Base-by-base conservation (phyloP, 2,797 vertebrate genomes). In the Oreonectes daqikongensis region DNA sequence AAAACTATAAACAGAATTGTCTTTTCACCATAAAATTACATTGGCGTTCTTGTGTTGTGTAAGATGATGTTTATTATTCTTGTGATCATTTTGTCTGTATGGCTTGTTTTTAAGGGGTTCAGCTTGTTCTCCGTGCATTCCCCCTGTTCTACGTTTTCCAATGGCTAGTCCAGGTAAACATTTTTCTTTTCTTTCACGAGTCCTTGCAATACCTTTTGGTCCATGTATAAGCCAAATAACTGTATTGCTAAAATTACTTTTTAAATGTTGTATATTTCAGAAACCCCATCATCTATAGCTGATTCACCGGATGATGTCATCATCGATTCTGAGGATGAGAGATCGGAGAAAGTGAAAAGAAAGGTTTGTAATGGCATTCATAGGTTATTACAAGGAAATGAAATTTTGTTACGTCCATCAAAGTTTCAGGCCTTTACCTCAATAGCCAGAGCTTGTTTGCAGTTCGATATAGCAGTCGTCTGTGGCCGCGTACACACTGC, bases 321-420 rank as follows among this genome's bases (percentile, higher is more conserved):
- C 0, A 86, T 87, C 0, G 93, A 94, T 84, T 94, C 93, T 24
- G 93, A 94, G 72, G 93, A 94, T 8, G 93, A 94, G 65, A 89
- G 72, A 0, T 84, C 86, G 0, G 91, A 91, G 81, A 91, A 89
- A 81, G 91, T 93, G 40, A 94, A 91, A 86, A 83, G 69, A 78
- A 86, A 87, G 81, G 92, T 77, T 63, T 63, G 75, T 93, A 86
- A 15, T 90, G 85, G 14, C 28, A 35, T 48, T 48, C 55, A 18
- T 15, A 17, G 38, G 40, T 28, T 52, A 42, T 24, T 42, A 15
- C n/a, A 32, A 32, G 4, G 12, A 48, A 55, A 53, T 22, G 22
- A 4, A 10, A 10, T 48, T 48, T 7, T n/a, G 18, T n/a, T 35
- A 35, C 10, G 35, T 50, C 60, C 2, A 35, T 6, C 50, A 4